Evolutionary conservation across 2,888 invertebrate genomes (phyloP).

Genomic region (Chouioia cunea): DNA sequence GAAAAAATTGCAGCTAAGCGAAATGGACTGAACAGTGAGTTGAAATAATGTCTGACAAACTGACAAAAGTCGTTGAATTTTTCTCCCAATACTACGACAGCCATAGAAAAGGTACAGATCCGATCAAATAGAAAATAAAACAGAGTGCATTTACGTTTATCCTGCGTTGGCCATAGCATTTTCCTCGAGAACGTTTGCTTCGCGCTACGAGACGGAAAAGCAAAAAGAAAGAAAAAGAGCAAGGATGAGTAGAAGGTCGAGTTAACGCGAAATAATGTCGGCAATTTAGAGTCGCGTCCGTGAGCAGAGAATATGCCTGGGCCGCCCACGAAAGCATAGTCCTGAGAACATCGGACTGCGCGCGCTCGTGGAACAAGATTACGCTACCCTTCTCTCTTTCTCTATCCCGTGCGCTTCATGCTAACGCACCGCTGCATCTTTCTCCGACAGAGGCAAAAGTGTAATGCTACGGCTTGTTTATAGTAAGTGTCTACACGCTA

Average conservation of each 20-base stretch:
- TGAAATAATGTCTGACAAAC: too few species aligned
- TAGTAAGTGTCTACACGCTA: constrained; percentile 3
- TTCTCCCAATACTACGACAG: too few species aligned
- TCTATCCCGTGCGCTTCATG: background rate
- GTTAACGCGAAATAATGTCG: constrained; percentile 28
- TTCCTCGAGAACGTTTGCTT: too few species aligned
- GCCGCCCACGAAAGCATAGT: background rate
- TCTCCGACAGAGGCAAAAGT: background rate
- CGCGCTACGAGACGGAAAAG: too few species aligned
- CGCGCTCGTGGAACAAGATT: constrained; percentile 11
- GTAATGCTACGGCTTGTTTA: constrained; percentile 23
- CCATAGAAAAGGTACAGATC: too few species aligned
- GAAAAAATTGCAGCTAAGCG: too few species aligned
- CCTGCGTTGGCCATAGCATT: too few species aligned
- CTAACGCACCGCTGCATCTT: constrained; percentile 1
- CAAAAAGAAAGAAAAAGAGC: too few species aligned
- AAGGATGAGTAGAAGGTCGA: background rate
- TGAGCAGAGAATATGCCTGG: background rate
- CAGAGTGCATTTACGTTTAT: too few species aligned
- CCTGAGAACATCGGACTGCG: background rate
- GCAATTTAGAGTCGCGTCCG: constrained; percentile 19
- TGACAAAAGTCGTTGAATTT: too few species aligned
- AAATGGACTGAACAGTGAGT: too few species aligned
- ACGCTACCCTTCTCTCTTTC: constrained; percentile 8
- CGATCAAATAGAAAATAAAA: too few species aligned